These are phyloP conservation scores for Pegoplata infirma DNA, from an alignment of 2,888 invertebrate species.

Conservation along the genomic window DNA sequence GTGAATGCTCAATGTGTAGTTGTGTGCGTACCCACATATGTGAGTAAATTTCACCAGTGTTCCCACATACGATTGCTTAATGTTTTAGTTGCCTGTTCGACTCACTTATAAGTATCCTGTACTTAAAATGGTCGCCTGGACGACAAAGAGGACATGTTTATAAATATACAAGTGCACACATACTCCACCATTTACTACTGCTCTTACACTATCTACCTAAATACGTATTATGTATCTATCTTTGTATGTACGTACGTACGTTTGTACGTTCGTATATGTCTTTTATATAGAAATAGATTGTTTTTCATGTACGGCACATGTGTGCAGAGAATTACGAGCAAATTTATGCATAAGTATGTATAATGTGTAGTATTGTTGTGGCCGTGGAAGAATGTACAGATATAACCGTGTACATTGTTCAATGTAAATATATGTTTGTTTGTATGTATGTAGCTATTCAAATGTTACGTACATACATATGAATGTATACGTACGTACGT, in stretches of 20 bases:
- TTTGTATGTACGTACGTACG: background rate
- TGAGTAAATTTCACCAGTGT: conserved; percentile 33
- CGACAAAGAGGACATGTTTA: conserved; percentile 59
- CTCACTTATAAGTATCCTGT: conserved; percentile 70
- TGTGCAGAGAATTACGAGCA: conserved; percentile 55
- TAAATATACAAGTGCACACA: conserved; percentile 9
- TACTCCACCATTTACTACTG: conserved; percentile 22
- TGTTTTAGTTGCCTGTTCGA: conserved; percentile 54
- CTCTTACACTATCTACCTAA: conserved; percentile 19
- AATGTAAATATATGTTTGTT: background rate
- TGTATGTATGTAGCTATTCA: background rate
- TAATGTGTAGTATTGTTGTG: conserved; percentile 23
- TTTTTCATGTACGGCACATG: conserved; percentile 54
- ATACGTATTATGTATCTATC: background rate
- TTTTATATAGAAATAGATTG: conserved; percentile 30
- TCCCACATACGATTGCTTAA: conserved; percentile 49
- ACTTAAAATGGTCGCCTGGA: conserved; percentile 75
- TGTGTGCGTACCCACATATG: conserved; percentile 41
- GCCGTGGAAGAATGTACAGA: conserved; percentile 19
- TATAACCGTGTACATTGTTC: no score
- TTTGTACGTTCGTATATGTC: conserved; percentile 1
- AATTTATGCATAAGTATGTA: conserved; percentile 20
- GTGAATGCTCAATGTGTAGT: conserved; percentile 9
- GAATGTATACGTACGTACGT: background rate
- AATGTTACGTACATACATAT: no score